A percentile compares a stretch with the other conserved stretches of the same genome.
phyloP scores from a whole-genome alignment of 2,888 invertebrate species.

The Diarsia mendica region DNA sequence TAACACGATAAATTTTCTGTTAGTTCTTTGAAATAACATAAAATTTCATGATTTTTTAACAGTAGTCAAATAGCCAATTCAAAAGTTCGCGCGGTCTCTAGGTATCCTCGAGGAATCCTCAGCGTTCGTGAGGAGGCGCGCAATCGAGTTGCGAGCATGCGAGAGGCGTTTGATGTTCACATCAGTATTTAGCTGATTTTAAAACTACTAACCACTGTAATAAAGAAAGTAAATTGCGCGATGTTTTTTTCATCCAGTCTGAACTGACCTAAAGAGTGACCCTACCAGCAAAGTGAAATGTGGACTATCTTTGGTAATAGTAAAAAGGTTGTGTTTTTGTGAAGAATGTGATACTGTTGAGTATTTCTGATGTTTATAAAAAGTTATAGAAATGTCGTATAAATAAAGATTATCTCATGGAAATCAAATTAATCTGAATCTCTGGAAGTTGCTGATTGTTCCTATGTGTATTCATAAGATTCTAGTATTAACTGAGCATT shows the following conservation, averaged over 20 bases:
- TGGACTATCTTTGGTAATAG: neutral
- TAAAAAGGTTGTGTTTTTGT: slow-evolving; percentile 9
- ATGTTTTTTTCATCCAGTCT: neutral
- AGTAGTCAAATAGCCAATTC: no score
- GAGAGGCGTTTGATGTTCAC: no score
- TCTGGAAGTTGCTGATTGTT: neutral
- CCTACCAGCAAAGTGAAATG: neutral
- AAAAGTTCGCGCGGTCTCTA: neutral
- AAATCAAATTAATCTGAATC: slow-evolving; percentile 2
- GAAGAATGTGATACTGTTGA: slow-evolving; percentile 3
- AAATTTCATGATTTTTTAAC: no score
- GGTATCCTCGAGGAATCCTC: neutral
- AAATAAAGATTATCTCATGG: neutral
- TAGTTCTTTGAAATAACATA: no score
- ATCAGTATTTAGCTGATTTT: no score
- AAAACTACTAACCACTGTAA: no score
- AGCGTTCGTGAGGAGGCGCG: no score
- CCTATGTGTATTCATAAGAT: neutral
- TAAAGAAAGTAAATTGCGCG: neutral
- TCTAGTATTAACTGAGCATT: neutral
- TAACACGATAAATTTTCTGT: no score
- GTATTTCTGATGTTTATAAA: neutral
- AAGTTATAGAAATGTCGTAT: neutral
- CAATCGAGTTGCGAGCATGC: no score
- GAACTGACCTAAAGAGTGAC: neutral